Conservation (phyloP, 1,140 invertebrate genomes). For the Drosophila pallidifrons region DNA sequence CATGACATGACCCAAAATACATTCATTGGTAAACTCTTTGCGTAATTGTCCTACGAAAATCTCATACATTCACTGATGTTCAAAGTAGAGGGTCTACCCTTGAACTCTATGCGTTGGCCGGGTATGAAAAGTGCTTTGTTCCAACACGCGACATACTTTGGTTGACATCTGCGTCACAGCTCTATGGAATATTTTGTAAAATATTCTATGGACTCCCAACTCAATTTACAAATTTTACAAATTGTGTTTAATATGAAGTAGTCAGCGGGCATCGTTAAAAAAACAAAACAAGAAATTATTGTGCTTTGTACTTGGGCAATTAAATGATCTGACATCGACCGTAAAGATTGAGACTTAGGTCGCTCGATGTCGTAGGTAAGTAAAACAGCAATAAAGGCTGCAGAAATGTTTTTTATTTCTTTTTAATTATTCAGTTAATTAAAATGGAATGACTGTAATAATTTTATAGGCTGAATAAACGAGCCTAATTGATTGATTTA, state of each 20-base stretch:
- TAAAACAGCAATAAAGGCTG: slow-evolving; percentile 24
- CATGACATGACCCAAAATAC: too few relatives aligned
- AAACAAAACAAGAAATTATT: slow-evolving; percentile 58
- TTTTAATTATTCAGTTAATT: slow-evolving; percentile 25
- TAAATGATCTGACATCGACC: slow-evolving; percentile 40
- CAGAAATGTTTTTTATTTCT: slow-evolving; percentile 11
- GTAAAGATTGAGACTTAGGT: slow-evolving; percentile 39
- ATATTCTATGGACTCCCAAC: slow-evolving; percentile 2
- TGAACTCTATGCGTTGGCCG: background rate
- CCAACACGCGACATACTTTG: slow-evolving; percentile 19
- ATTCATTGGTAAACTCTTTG: too few relatives aligned
- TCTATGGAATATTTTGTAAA: slow-evolving; percentile 32
- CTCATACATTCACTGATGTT: too few relatives aligned
- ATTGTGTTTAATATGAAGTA: slow-evolving; percentile 11
- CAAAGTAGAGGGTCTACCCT: too few relatives aligned
- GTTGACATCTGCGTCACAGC: slow-evolving; percentile 31
- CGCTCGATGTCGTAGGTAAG: slow-evolving; percentile 16
- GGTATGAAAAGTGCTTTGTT: slow-evolving; percentile 11
- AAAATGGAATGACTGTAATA: slow-evolving; percentile 17
- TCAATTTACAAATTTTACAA: slow-evolving; percentile 1
- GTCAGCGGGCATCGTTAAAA: slow-evolving; percentile 18
- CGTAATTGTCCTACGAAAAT: too few relatives aligned
- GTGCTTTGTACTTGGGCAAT: slow-evolving; percentile 54
- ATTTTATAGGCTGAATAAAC: slow-evolving; percentile 3
- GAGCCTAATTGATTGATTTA: slow-evolving; percentile 15